Evolutionary conservation across 2,797 vertebrate species (phyloP).

Genomic region (Gila robusta): DNA sequence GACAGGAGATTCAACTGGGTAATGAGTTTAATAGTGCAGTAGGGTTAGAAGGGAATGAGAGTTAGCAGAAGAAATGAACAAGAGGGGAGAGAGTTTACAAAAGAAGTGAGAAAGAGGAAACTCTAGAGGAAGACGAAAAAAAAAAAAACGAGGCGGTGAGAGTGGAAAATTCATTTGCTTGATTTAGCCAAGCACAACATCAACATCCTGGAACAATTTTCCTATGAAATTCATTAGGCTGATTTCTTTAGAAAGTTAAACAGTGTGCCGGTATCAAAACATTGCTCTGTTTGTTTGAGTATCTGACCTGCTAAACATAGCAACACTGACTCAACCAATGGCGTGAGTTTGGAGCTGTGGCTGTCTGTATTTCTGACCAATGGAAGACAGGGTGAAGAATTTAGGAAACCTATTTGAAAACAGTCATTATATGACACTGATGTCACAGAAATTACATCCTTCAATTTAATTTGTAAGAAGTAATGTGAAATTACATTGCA

Average conservation of each 20-base stretch:
- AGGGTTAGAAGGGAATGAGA: slow-evolving; percentile 56
- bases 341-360: neutral
- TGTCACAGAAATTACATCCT: neutral
- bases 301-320: neutral
- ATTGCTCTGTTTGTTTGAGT: neutral
- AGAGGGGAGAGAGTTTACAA: neutral
- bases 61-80: neutral
- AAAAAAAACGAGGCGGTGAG: neutral
- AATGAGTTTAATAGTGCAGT: slow-evolving; percentile 63
- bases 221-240: neutral
- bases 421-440: neutral
- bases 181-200: neutral
- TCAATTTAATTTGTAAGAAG: neutral
- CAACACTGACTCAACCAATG: neutral
- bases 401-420: neutral
- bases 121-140: slow-evolving; percentile 10
- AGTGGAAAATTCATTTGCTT: neutral
- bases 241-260: neutral
- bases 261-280: neutral
- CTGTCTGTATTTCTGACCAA: neutral
- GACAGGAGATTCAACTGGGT: slow-evolving; percentile 67
- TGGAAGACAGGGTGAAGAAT: neutral
- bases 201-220: slow-evolving; percentile 1
- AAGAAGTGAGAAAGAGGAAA: neutral
- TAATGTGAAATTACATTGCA: neutral